These are phyloP conservation scores for Nasonovia ribisnigri DNA, from an alignment of 2,888 invertebrate species.

Conservation along the genomic window DNA sequence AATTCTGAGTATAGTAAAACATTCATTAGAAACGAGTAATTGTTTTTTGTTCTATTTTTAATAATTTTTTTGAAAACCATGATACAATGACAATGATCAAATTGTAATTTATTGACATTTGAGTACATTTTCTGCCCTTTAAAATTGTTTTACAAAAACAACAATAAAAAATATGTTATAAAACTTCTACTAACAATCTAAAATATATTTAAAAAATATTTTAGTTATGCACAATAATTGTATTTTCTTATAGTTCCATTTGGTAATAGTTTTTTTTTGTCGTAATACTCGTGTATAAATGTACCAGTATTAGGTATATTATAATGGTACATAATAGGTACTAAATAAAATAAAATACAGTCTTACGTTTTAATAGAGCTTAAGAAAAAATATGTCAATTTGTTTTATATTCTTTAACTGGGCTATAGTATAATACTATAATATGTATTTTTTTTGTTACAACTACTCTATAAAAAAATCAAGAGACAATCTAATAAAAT, in stretches of 20 bases:
- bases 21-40: neutral
- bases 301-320: neutral
- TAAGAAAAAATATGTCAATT: neutral
- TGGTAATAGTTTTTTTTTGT: neutral
- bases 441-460: neutral
- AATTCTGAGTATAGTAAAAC: neutral
- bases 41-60: neutral
- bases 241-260: neutral
- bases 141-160: neutral
- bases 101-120: too few relatives aligned
- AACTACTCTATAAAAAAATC: neutral
- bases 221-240: neutral
- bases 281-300: neutral
- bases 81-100: too few relatives aligned
- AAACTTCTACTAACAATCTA: neutral
- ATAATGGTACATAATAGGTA: too few relatives aligned
- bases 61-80: neutral
- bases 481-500: constrained; percentile 21
- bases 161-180: neutral
- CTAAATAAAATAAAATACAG: neutral
- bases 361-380: neutral
- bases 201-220: neutral
- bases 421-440: neutral
- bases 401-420: neutral
- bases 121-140: neutral